Conservation (phyloP, 2,888 invertebrate species). For the Glyphotaelius pellucidus region DNA sequence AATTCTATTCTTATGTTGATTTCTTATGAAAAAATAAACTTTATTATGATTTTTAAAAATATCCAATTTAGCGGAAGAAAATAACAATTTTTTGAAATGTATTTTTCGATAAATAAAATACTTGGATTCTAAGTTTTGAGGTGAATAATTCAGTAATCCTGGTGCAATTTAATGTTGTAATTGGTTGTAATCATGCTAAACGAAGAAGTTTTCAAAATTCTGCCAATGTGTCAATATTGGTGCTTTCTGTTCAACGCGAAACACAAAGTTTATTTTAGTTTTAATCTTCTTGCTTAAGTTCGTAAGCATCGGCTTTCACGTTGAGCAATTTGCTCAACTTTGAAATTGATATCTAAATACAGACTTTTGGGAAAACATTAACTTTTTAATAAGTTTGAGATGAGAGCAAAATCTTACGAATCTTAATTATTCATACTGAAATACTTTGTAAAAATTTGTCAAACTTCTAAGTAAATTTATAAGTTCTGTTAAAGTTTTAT, state of each 20-base stretch:
- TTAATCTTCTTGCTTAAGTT: background rate
- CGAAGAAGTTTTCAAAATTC: background rate
- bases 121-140: background rate
- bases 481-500: too few relatives aligned
- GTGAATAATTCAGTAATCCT: too few relatives aligned
- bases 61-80: too few relatives aligned
- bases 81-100: too few relatives aligned
- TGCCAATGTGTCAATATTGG: background rate
- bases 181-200: background rate
- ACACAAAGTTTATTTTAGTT: background rate
- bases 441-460: too few relatives aligned
- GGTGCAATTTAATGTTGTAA: background rate
- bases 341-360: background rate
- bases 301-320: background rate
- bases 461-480: too few relatives aligned
- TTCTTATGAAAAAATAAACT: too few relatives aligned
- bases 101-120: background rate
- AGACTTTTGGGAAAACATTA: background rate
- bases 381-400: background rate
- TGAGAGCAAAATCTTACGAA: background rate
- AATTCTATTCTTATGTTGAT: too few relatives aligned
- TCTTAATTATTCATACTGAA: background rate
- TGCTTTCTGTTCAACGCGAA: background rate
- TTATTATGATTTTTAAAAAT: too few relatives aligned
- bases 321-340: background rate